Conservation (phyloP, 30 jellyfish, hydroid and myxozoan genomes). For the Chironex yamaguchii region DNA sequence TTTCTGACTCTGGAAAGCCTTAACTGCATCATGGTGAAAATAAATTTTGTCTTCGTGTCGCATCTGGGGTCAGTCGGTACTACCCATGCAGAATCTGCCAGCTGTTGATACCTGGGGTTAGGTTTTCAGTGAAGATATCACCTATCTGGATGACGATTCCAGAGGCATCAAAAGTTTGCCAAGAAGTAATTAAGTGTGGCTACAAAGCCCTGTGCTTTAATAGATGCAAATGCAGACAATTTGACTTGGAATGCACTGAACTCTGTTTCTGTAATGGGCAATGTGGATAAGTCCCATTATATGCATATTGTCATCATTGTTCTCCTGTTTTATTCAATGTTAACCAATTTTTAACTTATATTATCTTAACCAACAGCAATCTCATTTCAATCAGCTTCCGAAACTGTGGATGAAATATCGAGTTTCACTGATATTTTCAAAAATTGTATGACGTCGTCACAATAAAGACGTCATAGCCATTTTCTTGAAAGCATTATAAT, state of each 20-base stretch:
- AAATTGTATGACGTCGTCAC: conserved; percentile 7
- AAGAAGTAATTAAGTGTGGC: conserved; percentile 62
- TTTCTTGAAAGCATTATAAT: too few species aligned
- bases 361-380: too few species aligned
- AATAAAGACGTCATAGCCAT: too few species aligned
- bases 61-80: conserved; percentile 39
- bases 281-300: background rate
- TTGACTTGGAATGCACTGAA: conserved; percentile 28
- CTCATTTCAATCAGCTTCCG: too few species aligned
- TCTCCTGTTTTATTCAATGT: too few species aligned
- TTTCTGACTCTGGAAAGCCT: too few species aligned
- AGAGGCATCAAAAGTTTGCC: conserved; percentile 67
- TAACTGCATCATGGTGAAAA: too few species aligned
- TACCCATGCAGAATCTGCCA: conserved; percentile 8
- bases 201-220: conserved; percentile 22
- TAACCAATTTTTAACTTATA: too few species aligned
- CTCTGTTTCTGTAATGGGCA: conserved; percentile 27
- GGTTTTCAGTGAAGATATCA: too few species aligned
- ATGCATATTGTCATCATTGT: too few species aligned
- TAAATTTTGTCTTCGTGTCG: background rate
- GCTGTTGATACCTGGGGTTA: conserved; percentile 39
- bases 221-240: conserved; percentile 56
- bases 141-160: too few species aligned
- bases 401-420: too few species aligned
- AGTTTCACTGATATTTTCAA: background rate